Base-by-base conservation (phyloP, 2,113 vertebrate genomes). In the Phalacrocorax carbo region DNA sequence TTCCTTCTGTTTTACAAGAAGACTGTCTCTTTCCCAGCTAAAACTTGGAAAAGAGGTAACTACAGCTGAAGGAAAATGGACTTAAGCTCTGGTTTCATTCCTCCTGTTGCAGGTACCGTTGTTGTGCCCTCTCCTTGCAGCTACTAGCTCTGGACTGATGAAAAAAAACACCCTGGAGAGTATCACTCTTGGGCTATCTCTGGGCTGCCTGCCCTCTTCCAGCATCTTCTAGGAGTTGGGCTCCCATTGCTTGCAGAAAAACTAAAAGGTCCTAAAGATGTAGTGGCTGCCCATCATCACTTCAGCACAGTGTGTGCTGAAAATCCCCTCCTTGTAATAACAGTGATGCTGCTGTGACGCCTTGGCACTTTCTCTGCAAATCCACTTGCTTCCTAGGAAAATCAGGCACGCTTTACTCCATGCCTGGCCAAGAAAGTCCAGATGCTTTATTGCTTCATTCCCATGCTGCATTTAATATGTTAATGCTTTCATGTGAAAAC, bases 371-470 rank as follows among this genome's bases (percentile, higher is more conserved):
- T 66, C 84, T 91, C 70, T 90, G 62, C 75, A 96, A 94, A 96
- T 69, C 57, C 88, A 95, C 91, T 95, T 91, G 81, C 65, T 95
- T 95, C 75, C 66, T 95, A 93, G 96, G 94, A 97, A 95, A 96
- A 62, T 88, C 91, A 95, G 52, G 44, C 89, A 77, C 0, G 2
- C 51, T 89, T 11, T 61, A 62, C 32, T 87, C 61, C 4, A 9
- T 40, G 85, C 66, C 78, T 70, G 62, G 91, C 93, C 95, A 97
- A 95, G 81, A 82, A 89, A 89, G n/a, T 72, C 78, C 94, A 95
- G 93, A 96, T 95, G 73, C 88, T 85, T 96, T 85, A 77, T 62
- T 96, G 86, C 91, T 96, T 93, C 65, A 76, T 86, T 82, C 62
- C 76, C 9, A 4, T 94, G 75, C 75, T 91, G 49, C 1, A 0